Base-by-base conservation (phyloP, 2,888 invertebrate genomes). In the Oegoconia quadripuncta region DNA sequence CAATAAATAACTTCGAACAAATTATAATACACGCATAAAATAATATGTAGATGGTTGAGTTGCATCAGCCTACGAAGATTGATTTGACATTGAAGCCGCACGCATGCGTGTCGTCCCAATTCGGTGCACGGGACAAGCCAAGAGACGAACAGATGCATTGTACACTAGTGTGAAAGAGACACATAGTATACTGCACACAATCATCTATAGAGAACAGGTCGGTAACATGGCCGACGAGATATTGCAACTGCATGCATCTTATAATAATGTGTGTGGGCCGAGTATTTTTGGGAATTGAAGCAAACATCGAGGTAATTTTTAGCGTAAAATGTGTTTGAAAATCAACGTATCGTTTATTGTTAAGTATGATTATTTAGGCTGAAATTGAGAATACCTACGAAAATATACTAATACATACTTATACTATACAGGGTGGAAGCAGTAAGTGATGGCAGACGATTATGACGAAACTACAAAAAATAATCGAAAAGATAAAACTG, bases 41-140 rank as follows among this genome's bases (percentile, higher is more conserved):
- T 35, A 28, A 15, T 48, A 55, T 64, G 58, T 64, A 64, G 57
- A n/a, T n/a, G n/a, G n/a, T n/a, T 62, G 49, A 56, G 75, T 78
- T 86, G 86, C 86, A 86, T 82, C 82, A 78, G 80, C 81, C 74
- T 81, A 81, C 72, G 14, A 27, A 73, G 78, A 87, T 87, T 87
- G 87, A 87, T 87, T 87, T 84, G 87, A 87, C 86, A 86, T 87
- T 87, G 87, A 82, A 73, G 70, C 60, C 63, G 56, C 63, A 71
- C 87, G 87, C 87, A 87, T 87, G 87, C 87, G 87, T 78, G 76
- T 73, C 76, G 79, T 67, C 81, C 79, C 76, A 84, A 79, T 86
- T 84, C 68, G 58, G 52, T 66, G 60, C 67, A 67, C 62, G 59
- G 61, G 58, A 65, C 64, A 56, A 54, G 58, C 46, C 41, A 36